Base-by-base conservation (phyloP, 2,797 vertebrate species). In the Garrulus glandarius region DNA sequence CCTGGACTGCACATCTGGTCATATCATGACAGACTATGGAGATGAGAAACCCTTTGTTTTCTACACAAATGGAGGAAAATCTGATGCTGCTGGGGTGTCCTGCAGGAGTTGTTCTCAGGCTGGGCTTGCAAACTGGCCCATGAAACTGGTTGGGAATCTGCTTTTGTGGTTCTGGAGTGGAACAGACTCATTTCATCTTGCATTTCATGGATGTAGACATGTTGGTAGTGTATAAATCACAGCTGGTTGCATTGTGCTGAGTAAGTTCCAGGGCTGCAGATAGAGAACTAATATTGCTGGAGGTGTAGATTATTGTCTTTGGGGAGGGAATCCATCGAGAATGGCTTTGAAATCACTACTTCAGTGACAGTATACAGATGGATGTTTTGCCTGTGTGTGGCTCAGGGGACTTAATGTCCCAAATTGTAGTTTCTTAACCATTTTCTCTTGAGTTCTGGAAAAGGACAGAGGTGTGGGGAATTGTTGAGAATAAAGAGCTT, bases 31-130 rank as follows among this genome's bases (percentile, higher is more conserved):
- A 65, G 74, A 18, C 77, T 84, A 3, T 39, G 67, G 55, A 87
- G 82, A 84, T 69, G 63, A 89, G 52, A 76, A 91, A 47, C 39
- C 43, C 87, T 92, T 94, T 95, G 78, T 94, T 85, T 89, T 50
- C 39, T 29, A 46, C 21, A 69, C 46, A 89, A 91, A 65, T 41
- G 8, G 41, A 55, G 56, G 43, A 16, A 60, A 86, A 68, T 59
- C 37, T 60, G 34, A 20, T 69, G 52, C 19, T 79, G 36, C 44
- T 60, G 68, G n/a, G 52, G 17, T 3, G 0, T 88, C 82, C 14
- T 92, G 36, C 84, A 82, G 49, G 18, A 57, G 69, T 36, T 50
- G 5, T 67, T 82, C 26, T 78, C 41, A 49, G 60, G 26, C n/a
- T 55, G 17, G 11, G 27, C 21, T 34, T 75, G 69, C 26, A 59